phyloP scores from a whole-genome alignment of 2,113 vertebrate species.

The Xerus inauris region DNA sequence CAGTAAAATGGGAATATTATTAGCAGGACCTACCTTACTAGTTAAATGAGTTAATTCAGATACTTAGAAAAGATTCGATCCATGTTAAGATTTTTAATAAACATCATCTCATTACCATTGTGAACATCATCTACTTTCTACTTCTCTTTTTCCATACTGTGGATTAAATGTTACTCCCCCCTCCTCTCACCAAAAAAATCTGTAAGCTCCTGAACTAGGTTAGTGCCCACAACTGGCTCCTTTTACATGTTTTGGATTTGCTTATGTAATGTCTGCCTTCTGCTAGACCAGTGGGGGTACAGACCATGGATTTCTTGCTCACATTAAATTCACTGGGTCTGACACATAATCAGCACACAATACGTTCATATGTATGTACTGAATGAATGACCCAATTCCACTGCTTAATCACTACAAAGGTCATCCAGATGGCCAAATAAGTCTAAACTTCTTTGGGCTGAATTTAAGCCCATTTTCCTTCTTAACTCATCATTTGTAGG shows the following conservation, averaged over 20 bases:
- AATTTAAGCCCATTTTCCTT: background rate
- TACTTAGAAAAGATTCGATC: conserved; percentile 37
- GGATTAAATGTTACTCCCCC: background rate
- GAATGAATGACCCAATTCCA: background rate
- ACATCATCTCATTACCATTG: background rate
- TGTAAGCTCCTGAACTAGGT: background rate
- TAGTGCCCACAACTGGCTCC: background rate
- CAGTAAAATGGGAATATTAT: background rate
- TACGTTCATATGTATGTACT: background rate
- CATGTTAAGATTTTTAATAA: background rate
- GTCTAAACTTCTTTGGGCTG: background rate
- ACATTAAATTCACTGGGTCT: background rate
- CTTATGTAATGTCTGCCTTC: background rate
- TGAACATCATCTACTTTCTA: background rate
- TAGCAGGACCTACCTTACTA: background rate
- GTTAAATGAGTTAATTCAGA: conserved; percentile 28
- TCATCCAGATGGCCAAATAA: background rate
- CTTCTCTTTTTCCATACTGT: background rate
- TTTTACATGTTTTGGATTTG: background rate
- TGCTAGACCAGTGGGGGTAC: background rate
- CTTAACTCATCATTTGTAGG: background rate
- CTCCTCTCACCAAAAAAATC: background rate
- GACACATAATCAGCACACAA: background rate
- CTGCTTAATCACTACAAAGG: background rate
- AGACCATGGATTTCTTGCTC: background rate